phyloP scores from a whole-genome alignment of 2,113 vertebrate genomes.

The Garra rufa region DNA sequence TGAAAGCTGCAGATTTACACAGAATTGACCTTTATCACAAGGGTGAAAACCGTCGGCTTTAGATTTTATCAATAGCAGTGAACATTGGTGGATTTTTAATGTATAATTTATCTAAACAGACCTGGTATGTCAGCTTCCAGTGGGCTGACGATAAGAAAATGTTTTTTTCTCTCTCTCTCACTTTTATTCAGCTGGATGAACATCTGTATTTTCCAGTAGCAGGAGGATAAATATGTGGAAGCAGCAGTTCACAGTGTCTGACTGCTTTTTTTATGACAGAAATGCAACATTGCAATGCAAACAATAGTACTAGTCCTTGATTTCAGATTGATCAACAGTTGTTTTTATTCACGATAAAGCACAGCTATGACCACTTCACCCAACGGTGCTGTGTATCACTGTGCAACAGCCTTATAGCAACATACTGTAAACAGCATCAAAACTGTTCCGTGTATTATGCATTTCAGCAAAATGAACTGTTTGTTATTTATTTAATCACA shows the following conservation, averaged over 20 bases:
- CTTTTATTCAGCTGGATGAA: background rate
- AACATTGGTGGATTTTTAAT: background rate
- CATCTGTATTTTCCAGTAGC: background rate
- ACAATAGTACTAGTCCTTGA: background rate
- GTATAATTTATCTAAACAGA: background rate
- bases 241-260: background rate
- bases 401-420: too few species aligned
- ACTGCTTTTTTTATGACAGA: background rate
- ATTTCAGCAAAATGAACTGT: too few species aligned
- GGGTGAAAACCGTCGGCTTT: background rate
- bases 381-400: too few species aligned
- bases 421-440: too few species aligned
- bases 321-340: too few species aligned
- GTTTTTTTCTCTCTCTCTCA: background rate
- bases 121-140: background rate
- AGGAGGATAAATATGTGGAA: background rate
- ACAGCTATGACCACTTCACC: too few species aligned
- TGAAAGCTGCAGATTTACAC: background rate
- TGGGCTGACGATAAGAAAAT: background rate
- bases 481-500: too few species aligned
- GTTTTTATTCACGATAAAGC: too few species aligned
- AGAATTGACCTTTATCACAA: background rate
- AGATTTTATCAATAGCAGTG: background rate
- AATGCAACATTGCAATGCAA: constrained; percentile 8
- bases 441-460: too few species aligned